Percentiles rank a stretch among this genome's conserved stretches.
Evolutionary conservation across 1,140 invertebrate species (phyloP).

Genomic region (Lepidotrigona ventralis): DNA sequence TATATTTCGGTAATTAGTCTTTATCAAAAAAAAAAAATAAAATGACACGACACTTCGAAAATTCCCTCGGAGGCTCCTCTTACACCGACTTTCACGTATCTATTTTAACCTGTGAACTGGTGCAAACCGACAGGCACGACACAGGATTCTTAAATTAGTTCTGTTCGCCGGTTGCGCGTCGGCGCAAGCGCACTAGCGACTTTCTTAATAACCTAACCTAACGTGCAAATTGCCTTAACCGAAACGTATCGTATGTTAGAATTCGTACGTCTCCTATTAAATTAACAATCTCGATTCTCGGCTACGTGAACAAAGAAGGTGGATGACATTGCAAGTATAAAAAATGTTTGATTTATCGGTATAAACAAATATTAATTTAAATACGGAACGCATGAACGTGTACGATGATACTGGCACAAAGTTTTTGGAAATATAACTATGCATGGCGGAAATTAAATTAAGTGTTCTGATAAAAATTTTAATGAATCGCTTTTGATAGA

Average conservation of each 20-base stretch:
- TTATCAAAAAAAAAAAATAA: neutral
- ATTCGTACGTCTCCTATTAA: neutral
- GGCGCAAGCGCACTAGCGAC: slow-evolving; percentile 57
- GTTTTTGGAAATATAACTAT: neutral
- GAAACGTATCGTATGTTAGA: neutral
- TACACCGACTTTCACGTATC: slow-evolving; percentile 74
- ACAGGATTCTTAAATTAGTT: slow-evolving; percentile 79
- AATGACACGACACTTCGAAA: slow-evolving; percentile 19
- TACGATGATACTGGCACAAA: neutral
- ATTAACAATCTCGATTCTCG: neutral
- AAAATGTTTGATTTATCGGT: too few species aligned
- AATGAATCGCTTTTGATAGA: neutral
- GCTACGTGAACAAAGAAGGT: too few species aligned
- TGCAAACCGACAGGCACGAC: slow-evolving; percentile 73
- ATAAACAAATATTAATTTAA: neutral
- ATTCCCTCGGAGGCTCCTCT: slow-evolving; percentile 21
- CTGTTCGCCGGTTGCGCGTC: slow-evolving; percentile 66
- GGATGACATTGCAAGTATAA: neutral
- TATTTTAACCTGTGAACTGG: slow-evolving; percentile 78
- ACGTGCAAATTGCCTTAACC: neutral
- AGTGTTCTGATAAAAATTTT: neutral
- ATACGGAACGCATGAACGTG: neutral
- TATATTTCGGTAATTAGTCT: neutral
- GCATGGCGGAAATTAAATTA: neutral
- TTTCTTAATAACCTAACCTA: slow-evolving; percentile 34